phyloP scores from a whole-genome alignment of 2,113 vertebrate genomes.

The Micronisus gabar region DNA sequence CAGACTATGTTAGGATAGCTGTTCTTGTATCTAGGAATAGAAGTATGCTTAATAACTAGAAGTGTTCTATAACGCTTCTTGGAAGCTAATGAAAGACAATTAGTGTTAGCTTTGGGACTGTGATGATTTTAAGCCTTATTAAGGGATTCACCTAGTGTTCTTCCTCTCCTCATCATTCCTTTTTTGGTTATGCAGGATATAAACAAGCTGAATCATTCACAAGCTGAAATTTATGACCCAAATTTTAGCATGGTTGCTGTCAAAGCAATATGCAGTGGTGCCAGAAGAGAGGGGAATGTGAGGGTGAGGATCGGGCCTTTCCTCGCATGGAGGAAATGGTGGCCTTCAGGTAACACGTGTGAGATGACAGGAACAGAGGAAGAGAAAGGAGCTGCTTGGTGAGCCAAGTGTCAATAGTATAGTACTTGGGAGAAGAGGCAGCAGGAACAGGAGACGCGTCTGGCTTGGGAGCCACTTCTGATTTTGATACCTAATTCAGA shows the following conservation, averaged over 20 bases:
- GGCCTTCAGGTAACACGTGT: neutral
- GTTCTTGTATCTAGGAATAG: neutral
- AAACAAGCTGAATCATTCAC: neutral
- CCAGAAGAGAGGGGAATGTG: neutral
- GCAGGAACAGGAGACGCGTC: neutral
- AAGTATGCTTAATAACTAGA: neutral
- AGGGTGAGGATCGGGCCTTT: neutral
- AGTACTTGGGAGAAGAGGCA: neutral
- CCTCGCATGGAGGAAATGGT: neutral
- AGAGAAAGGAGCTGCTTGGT: neutral
- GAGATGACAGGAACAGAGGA: neutral
- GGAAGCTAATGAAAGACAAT: neutral
- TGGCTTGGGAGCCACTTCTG: neutral
- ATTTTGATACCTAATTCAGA: neutral
- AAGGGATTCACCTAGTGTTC: neutral
- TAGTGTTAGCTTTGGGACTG: neutral
- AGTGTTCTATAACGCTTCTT: conserved; percentile 2
- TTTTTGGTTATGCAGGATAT: neutral
- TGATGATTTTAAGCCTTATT: neutral
- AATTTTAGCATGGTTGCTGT: neutral
- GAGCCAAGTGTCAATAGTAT: neutral
- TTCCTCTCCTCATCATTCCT: neutral
- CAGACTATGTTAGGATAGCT: neutral
- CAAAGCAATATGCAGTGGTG: neutral
- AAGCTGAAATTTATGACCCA: neutral